phyloP scores from a whole-genome alignment of 2,888 invertebrate genomes.

The Mayetiola destructor region DNA sequence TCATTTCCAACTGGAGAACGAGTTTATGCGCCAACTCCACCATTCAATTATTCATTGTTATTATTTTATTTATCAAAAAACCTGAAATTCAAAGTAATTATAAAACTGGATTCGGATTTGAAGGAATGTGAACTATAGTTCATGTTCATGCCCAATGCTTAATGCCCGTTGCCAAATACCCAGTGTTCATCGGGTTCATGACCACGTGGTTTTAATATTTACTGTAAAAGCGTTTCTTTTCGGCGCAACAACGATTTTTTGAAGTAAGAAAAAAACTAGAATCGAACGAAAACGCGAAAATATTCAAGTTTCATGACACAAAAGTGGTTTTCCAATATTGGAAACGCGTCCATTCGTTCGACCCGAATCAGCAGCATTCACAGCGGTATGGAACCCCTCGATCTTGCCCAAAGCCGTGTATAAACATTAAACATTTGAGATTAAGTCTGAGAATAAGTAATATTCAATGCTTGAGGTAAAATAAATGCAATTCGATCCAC shows the following conservation, averaged over 20 bases:
- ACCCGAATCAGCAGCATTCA: not conserved
- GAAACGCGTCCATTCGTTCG: too few relatives aligned
- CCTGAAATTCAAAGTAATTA: conserved; percentile 8
- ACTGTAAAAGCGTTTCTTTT: not conserved
- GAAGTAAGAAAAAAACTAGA: not conserved
- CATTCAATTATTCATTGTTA: conserved; percentile 12
- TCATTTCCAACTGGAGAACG: not conserved
- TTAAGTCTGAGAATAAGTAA: not conserved
- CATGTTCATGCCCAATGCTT: not conserved
- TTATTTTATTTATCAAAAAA: conserved; percentile 1
- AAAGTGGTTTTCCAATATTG: too few relatives aligned
- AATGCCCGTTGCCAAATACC: not conserved
- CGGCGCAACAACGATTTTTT: not conserved
- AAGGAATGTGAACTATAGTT: not conserved
- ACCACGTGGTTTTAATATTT: conserved; percentile 9
- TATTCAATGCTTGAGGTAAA: not conserved
- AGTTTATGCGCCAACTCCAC: not conserved
- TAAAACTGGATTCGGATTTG: not conserved
- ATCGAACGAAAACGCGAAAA: not conserved
- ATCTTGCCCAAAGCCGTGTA: not conserved
- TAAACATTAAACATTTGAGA: too few relatives aligned
- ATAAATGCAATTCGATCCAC: not conserved
- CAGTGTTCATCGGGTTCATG: not conserved
- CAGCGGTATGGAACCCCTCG: not conserved
- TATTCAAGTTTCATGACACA: not conserved